Evolutionary conservation across 2,797 vertebrate genomes (phyloP).

Genomic region (Macropodus opercularis): DNA sequence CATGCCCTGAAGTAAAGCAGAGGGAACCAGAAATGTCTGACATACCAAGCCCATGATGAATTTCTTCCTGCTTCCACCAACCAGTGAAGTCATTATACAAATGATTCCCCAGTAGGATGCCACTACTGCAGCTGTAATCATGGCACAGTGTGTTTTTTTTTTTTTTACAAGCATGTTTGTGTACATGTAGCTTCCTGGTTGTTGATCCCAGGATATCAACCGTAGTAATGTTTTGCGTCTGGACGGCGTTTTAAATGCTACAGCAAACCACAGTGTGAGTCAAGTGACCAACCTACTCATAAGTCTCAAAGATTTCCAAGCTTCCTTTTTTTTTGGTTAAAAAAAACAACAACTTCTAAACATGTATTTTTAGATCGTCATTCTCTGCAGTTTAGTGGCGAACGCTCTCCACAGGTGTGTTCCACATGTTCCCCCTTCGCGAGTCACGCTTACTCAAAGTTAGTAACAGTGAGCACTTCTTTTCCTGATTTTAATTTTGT

Average conservation of each 20-base stretch:
- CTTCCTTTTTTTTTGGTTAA: no score
- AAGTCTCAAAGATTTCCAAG: no score
- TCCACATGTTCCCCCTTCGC: slow-evolving; percentile 1
- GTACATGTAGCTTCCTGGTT: slow-evolving; percentile 3
- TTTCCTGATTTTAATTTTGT: no score
- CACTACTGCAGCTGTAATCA: slow-evolving; percentile 10
- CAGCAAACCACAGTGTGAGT: not conserved
- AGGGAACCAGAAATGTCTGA: slow-evolving; percentile 20
- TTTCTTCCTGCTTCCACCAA: slow-evolving; percentile 33
- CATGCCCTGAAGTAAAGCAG: slow-evolving; percentile 32
- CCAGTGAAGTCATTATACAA: slow-evolving; percentile 27
- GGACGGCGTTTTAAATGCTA: not conserved
- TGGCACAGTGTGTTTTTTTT: not conserved
- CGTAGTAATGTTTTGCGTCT: not conserved
- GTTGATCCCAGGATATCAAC: slow-evolving; percentile 14
- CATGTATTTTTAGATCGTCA: no score
- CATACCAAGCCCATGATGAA: slow-evolving; percentile 54
- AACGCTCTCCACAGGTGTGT: slow-evolving; percentile 33
- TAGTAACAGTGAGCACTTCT: no score
- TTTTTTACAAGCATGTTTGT: slow-evolving; percentile 2
- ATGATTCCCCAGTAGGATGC: slow-evolving; percentile 2
- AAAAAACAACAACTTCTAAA: no score
- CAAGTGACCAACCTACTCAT: not conserved
- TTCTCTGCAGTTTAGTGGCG: no score
- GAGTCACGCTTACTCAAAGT: slow-evolving; percentile 19